Evolutionary conservation across 2,797 vertebrate genomes (phyloP), one percentile per base, ranked within the genome.

Genomic region (Cirrhinus mrigala): DNA sequence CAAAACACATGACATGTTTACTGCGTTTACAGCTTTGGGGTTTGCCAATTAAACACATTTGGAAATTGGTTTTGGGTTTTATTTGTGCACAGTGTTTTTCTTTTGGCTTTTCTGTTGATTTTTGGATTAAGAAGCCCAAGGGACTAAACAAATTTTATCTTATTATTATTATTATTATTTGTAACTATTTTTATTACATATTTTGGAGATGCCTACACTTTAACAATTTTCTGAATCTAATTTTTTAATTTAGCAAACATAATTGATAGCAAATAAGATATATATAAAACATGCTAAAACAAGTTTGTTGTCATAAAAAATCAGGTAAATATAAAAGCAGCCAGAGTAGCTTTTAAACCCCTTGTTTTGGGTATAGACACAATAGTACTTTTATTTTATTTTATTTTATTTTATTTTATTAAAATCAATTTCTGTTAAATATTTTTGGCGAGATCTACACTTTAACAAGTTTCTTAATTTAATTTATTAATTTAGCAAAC

Each of bases 21-120:
- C 74, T 15, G 60, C 11, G 3, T 58, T 71, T 81, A 75, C 74
- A 74, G 46, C 60, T 8, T 54, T 50, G 48, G 20, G 68, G 75
- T 76, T 81, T 85, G 48, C 68, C n/a, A 83, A 68, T 64, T 83
- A 73, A 64, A 86, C 75, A 60, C 81, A 69, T 86, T 81, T 86
- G 71, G 50, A 77, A 50, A 82, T 86, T 76, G 54, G 79, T 70
- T 82, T 54, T 40, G 79, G 6, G 56, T 86, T 82, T 64, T 56
- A 6, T 44, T 70, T 71, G 64, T 70, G 10, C 52, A n/a, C 37
- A 9, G 22, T 70, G 66, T 71, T 62, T 46, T 85, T 62, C n/a
- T 60, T 64, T 64, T 40, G 69, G 14, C 3, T 44, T 84, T 78
- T 46, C 37, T 70, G n/a, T 37, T 66, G 33, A 22, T 16, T 58